These are phyloP conservation scores for Pangasius mekongensis DNA, from an alignment of 2,797 vertebrate species.

Conservation along the genomic window DNA sequence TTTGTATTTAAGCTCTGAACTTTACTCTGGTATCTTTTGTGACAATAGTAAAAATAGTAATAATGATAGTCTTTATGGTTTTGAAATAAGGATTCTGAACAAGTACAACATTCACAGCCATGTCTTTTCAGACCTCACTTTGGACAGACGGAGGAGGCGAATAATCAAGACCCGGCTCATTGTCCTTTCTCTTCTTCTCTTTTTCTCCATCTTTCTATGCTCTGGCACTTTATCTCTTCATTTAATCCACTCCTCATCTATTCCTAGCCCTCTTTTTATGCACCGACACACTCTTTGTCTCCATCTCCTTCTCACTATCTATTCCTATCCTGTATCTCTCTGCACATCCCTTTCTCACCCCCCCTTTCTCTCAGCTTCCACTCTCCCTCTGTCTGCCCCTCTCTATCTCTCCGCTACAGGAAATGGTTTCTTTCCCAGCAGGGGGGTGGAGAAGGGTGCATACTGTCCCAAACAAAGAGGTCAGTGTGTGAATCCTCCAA, in stretches of 20 bases:
- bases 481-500: conserved; percentile 83
- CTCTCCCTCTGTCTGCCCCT: conserved; percentile 61
- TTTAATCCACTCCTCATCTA: conserved; percentile 54
- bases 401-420: conserved; percentile 73
- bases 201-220: conserved; percentile 48
- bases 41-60: not conserved
- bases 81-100: not conserved
- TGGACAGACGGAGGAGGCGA: not conserved
- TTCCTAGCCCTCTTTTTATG: conserved; percentile 62
- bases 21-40: not conserved
- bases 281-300: conserved; percentile 66
- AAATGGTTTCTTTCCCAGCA: conserved; percentile 75
- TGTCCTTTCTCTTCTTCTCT: conserved; percentile 39
- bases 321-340: conserved; percentile 54
- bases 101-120: not conserved
- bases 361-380: conserved; percentile 48
- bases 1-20: not conserved
- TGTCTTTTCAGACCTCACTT: not conserved
- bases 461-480: conserved; percentile 89
- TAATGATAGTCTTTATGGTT: not conserved
- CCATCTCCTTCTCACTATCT: conserved; percentile 60
- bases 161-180: conserved; percentile 4
- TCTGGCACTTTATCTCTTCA: conserved; percentile 40
- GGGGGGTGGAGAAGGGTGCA: conserved; percentile 64
- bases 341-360: conserved; percentile 54